Evolutionary conservation across 2,888 invertebrate species (phyloP), one percentile per base, ranked within the genome.

Genomic region (Antheraea yamamai): DNA sequence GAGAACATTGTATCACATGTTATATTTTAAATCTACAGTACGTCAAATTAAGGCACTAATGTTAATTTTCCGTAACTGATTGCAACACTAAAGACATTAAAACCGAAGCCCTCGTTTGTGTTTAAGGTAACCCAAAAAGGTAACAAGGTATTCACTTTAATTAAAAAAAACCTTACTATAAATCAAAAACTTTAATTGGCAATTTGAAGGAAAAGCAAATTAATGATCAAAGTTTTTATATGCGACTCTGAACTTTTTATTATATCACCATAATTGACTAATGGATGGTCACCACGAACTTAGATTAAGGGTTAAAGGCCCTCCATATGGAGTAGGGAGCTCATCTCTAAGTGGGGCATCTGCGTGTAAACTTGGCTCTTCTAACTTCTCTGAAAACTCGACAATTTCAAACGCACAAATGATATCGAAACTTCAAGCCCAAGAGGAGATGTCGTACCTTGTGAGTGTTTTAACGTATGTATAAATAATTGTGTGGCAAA

Each of bases 31-130:
- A 23, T 23, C 23, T 10, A 61, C 23, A 7, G 61, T 64, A 47
- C 55, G 23, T 20, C 68, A 68, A 74, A 74, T 71, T 74, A 74
- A 74, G 68, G 68, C 35, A 71, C 71, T 58, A 74, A 74, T 30
- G 23, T 30, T 68, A 1, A 30, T 30, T 18, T 68, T 68, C 68
- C 35, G 18, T 68, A 35, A 75, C 47, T 70, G 70, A 70, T 70
- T 74, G 58, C 30, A 75, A 61, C 20, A 30, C 39, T 14, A 39
- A 71, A 26, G 26, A 14, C 61, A 72, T 72, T 75, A 75, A 75
- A 68, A 72, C 18, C 39, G 39, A 71, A 75, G 30, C 58, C 47
- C 61, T 47, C 20, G 51, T 51, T 26, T 6, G 26, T 26, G 30
- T 51, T 66, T 39, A 20, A 8, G 47, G 66, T 72, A 20, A 61